Conservation (phyloP, 2,797 vertebrate species). For the Rhinella marina region DNA sequence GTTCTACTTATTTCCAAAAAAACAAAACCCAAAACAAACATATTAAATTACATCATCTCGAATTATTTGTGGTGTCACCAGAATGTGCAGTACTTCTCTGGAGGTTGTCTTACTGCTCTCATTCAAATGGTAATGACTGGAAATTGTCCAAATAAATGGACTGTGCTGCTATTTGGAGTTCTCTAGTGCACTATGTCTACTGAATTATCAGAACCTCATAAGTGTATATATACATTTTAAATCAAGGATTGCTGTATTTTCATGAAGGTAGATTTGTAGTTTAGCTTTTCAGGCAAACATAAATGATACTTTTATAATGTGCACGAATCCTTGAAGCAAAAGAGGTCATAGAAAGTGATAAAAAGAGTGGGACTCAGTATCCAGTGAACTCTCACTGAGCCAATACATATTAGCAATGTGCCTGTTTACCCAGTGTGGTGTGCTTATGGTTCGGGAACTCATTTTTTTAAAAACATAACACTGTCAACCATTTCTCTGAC, state of each 20-base stretch:
- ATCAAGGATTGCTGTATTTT: slow-evolving; percentile 41
- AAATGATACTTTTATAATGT: slow-evolving; percentile 35
- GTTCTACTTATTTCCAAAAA: not conserved
- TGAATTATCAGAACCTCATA: slow-evolving; percentile 4
- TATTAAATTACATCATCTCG: not conserved
- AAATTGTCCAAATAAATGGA: not conserved
- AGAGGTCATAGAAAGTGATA: slow-evolving; percentile 36
- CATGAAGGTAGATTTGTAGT: slow-evolving; percentile 38
- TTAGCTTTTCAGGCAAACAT: slow-evolving; percentile 15
- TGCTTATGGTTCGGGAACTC: slow-evolving; percentile 26
- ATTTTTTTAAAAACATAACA: slow-evolving; percentile 14
- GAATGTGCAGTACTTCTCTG: not conserved
- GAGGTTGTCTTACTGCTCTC: not conserved
- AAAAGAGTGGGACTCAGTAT: slow-evolving; percentile 36
- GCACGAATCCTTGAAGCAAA: not conserved
- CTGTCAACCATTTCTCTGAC: slow-evolving; percentile 18
- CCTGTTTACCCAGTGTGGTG: slow-evolving; percentile 1
- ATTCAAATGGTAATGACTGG: not conserved
- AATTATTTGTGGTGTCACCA: not conserved
- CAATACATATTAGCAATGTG: not conserved
- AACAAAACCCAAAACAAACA: not conserved
- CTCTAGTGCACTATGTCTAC: not conserved
- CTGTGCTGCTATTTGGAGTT: not conserved
- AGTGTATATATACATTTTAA: slow-evolving; percentile 59
- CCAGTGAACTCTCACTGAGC: slow-evolving; percentile 15